Conservation (phyloP, 2,797 vertebrate species). For the Yasuhikotakia modesta region DNA sequence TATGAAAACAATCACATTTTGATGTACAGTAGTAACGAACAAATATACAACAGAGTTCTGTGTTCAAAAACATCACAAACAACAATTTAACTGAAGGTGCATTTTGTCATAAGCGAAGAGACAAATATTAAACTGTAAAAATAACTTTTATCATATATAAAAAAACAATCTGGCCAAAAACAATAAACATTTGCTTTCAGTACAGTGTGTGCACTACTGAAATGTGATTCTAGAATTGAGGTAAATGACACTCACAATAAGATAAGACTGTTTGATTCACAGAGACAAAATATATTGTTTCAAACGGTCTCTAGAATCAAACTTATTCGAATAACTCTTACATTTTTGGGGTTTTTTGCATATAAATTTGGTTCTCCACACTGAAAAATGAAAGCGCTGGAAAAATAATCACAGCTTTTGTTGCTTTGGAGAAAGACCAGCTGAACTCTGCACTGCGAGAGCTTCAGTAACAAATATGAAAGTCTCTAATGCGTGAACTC, state of each 20-base stretch:
- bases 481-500: not conserved
- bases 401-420: conserved; percentile 8
- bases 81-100: conserved; percentile 1
- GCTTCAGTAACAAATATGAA: not conserved
- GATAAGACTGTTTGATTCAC: not conserved
- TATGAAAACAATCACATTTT: not conserved
- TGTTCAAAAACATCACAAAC: not conserved
- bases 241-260: not conserved
- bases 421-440: not conserved
- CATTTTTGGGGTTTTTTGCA: not conserved
- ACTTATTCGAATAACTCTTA: not conserved
- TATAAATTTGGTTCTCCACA: not conserved
- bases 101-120: not conserved
- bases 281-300: not conserved
- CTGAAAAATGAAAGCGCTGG: not conserved
- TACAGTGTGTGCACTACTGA: conserved; percentile 14
- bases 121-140: conserved; percentile 23
- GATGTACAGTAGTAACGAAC: not conserved
- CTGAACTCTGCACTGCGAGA: not conserved
- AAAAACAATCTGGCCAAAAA: conserved; percentile 15
- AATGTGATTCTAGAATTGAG: conserved; percentile 16
- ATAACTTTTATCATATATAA: conserved; percentile 36
- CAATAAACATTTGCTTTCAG: conserved; percentile 8
- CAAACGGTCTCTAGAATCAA: not conserved
- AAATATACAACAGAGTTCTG: not conserved